Conservation (phyloP, 1,140 invertebrate genomes). For the Calliopsis andreniformis region DNA sequence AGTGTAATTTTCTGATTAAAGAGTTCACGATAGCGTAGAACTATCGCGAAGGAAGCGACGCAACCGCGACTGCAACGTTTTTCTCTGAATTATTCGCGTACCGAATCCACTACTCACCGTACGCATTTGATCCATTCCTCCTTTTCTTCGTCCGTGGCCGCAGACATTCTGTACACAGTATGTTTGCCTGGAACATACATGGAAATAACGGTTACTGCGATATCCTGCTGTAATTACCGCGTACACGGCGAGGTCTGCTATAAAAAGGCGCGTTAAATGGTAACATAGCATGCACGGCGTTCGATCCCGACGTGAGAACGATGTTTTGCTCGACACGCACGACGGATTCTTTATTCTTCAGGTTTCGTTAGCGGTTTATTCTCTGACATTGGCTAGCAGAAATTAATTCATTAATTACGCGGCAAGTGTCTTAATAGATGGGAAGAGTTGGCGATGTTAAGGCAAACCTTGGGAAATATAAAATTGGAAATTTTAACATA, state of each 20-base stretch:
- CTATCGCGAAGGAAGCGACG: neutral
- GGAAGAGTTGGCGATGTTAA: too few species aligned
- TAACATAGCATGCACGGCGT: neutral
- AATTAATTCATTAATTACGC: too few species aligned
- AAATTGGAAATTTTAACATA: too few species aligned
- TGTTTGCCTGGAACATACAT: constrained; percentile 86
- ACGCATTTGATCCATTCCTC: constrained; percentile 98
- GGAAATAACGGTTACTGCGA: constrained; percentile 21
- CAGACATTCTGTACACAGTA: constrained; percentile 97
- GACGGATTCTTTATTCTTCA: neutral
- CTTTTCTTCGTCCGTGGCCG: constrained; percentile 96
- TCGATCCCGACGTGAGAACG: constrained; percentile 12
- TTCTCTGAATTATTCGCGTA: constrained; percentile 10
- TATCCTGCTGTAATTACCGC: constrained; percentile 6
- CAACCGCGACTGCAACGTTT: neutral
- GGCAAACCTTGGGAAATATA: too few species aligned
- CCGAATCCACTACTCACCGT: constrained; percentile 78
- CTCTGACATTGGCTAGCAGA: neutral
- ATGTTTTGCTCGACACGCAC: neutral
- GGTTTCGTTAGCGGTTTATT: neutral
- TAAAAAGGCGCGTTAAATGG: constrained; percentile 10
- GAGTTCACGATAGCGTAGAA: constrained; percentile 14
- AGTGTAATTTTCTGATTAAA: neutral
- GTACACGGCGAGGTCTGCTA: neutral
- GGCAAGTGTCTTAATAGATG: too few species aligned